Conservation (phyloP, 2,797 vertebrate species). For the Rousettus madagascariensis region DNA sequence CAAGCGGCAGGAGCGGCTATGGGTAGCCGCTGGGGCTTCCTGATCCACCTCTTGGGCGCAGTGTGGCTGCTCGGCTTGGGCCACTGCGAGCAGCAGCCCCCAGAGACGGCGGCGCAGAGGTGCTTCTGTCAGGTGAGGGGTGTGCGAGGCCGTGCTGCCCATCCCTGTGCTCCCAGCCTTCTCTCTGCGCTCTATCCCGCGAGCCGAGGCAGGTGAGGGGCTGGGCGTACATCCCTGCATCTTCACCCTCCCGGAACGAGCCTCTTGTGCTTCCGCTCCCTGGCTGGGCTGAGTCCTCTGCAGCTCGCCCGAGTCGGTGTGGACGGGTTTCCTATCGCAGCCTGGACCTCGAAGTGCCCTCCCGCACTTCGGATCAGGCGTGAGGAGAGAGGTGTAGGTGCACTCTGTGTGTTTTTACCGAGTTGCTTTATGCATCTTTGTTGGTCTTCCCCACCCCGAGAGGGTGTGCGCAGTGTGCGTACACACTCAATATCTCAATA, state of each 20-base stretch:
- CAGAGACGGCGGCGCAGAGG: slow-evolving; percentile 80
- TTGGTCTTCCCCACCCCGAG: background rate
- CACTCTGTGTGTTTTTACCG: background rate
- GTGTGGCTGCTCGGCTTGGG: slow-evolving; percentile 8
- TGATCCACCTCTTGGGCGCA: slow-evolving; percentile 51
- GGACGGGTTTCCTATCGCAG: background rate
- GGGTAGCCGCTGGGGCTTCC: slow-evolving; percentile 27
- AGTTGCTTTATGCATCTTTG: background rate
- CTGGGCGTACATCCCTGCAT: background rate
- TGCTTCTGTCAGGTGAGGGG: slow-evolving; percentile 90
- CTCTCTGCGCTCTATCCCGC: background rate
- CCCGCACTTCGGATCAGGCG: slow-evolving; percentile 79
- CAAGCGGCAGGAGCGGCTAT: background rate
- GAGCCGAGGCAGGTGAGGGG: background rate
- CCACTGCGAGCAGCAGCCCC: background rate
- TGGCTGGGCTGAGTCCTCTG: background rate
- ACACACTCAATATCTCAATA: too few relatives aligned
- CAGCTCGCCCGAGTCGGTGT: background rate
- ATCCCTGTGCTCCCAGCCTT: background rate
- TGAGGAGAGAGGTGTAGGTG: slow-evolving; percentile 78
- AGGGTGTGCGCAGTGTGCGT: too few relatives aligned
- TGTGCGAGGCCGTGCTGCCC: background rate
- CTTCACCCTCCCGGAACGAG: background rate
- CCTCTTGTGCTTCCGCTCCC: background rate
- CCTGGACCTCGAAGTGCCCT: slow-evolving; percentile 63